Conservation (phyloP, 2,113 vertebrate species). For the Drymodes brunneopygia region DNA sequence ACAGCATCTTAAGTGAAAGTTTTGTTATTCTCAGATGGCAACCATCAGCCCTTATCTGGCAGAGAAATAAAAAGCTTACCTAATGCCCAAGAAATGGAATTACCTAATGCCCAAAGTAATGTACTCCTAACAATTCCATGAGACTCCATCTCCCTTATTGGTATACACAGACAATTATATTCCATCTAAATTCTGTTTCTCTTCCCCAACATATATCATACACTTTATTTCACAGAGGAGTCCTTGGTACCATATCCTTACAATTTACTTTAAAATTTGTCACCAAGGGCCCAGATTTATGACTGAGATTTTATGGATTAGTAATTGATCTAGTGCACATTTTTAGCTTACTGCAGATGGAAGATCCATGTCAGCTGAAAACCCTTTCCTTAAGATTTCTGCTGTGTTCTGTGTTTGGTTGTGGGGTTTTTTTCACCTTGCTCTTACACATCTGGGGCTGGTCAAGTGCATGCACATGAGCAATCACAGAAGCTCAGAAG, state of each 20-base stretch:
- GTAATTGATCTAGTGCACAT: not conserved
- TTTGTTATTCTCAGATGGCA: not conserved
- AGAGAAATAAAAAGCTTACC: slow-evolving; percentile 6
- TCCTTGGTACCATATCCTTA: not conserved
- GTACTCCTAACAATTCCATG: not conserved
- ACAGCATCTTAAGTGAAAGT: not conserved
- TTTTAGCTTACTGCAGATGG: slow-evolving; percentile 6
- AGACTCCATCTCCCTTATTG: not conserved
- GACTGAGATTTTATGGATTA: not conserved
- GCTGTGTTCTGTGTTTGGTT: not conserved
- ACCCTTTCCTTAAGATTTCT: not conserved
- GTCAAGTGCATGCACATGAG: not conserved
- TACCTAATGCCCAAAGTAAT: not conserved
- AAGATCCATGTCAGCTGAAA: not conserved
- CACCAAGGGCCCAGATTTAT: not conserved
- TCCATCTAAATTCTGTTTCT: not conserved
- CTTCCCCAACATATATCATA: not conserved
- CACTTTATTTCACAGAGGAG: not conserved
- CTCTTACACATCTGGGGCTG: not conserved
- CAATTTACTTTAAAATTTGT: not conserved
- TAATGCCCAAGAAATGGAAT: slow-evolving; percentile 6
- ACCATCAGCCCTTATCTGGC: not conserved
- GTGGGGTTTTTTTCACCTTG: not conserved
- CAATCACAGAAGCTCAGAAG: not conserved
- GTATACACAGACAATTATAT: not conserved